Conservation (phyloP, 2,888 invertebrate species). For the Erynnis tages region DNA sequence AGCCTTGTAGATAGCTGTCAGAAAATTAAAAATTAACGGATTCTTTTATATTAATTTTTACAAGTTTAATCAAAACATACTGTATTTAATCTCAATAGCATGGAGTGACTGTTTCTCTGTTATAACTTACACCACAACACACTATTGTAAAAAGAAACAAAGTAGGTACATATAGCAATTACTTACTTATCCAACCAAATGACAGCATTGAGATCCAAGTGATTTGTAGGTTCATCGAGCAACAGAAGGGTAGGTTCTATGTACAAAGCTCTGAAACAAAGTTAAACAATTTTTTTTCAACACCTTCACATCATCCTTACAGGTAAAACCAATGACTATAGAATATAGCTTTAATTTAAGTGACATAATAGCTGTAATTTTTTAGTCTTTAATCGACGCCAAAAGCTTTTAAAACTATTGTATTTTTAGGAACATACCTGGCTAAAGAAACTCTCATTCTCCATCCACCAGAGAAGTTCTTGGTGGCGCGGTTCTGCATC, state of each 20-base stretch:
- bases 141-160: too few relatives aligned
- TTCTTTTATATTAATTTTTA: too few relatives aligned
- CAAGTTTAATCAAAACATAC: too few relatives aligned
- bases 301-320: not conserved
- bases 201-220: conserved; percentile 99
- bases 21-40: too few relatives aligned
- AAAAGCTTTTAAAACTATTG: conserved; percentile 5
- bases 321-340: too few relatives aligned
- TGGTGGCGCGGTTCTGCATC: conserved; percentile 95
- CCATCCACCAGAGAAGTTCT: conserved; percentile 97
- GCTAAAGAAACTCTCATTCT: conserved; percentile 99
- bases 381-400: too few relatives aligned
- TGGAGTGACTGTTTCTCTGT: not conserved
- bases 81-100: too few relatives aligned
- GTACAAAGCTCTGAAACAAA: conserved; percentile 89
- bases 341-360: too few relatives aligned
- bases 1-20: conserved; percentile 95
- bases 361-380: too few relatives aligned
- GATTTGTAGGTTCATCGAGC: conserved; percentile 99
- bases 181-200: conserved; percentile 99
- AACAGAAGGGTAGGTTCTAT: conserved; percentile 98
- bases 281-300: not conserved
- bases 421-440: conserved; percentile 60
- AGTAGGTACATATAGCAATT: too few relatives aligned
- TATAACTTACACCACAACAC: too few relatives aligned